A percentile compares a stretch with the other conserved stretches of the same genome.
These are phyloP conservation scores for Serinus canaria DNA, from an alignment of 2,113 vertebrate genomes.

Conservation along the genomic window DNA sequence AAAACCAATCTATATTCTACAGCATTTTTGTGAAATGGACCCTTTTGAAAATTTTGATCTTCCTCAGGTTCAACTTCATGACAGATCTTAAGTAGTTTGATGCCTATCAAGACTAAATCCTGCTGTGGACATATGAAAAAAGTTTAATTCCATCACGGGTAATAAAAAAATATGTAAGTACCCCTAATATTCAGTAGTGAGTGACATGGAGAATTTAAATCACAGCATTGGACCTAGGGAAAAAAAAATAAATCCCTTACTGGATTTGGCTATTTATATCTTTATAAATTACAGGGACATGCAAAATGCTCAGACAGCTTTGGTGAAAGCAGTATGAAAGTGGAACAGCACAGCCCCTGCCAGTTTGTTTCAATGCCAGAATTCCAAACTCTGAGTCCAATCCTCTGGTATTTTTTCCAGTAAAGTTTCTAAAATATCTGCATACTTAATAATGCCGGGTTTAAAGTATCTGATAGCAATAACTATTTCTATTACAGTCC, in stretches of 20 bases:
- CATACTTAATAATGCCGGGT: neutral
- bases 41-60: neutral
- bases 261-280: neutral
- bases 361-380: neutral
- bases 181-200: neutral
- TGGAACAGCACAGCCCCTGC: neutral
- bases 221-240: neutral
- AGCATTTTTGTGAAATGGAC: neutral
- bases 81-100: neutral
- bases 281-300: neutral
- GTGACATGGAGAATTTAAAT: neutral
- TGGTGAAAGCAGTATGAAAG: neutral
- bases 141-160: neutral
- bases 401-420: neutral
- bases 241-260: neutral
- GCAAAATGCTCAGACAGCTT: neutral
- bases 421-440: neutral
- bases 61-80: neutral
- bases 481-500: neutral
- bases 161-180: neutral
- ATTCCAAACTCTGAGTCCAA: neutral
- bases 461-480: conserved; percentile 5
- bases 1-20: neutral
- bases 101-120: neutral
- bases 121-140: neutral